phyloP scores from a whole-genome alignment of 2,888 invertebrate genomes.

The Teinopalpus imperialis region DNA sequence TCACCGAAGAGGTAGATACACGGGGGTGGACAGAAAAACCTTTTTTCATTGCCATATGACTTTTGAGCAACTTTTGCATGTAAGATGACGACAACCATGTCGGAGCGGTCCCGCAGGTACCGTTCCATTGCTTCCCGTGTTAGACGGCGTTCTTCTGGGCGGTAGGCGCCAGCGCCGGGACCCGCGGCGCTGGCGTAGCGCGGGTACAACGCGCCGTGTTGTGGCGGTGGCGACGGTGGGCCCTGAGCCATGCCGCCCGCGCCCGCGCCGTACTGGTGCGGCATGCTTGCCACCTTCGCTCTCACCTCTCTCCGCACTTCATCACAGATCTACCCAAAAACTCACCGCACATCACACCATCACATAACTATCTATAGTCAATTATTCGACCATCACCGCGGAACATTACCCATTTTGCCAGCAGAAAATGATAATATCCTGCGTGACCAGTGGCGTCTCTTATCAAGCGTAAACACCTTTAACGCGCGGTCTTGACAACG shows the following conservation, averaged over 20 bases:
- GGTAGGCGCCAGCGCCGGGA: slow-evolving; percentile 83
- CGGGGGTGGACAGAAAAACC: slow-evolving; percentile 99
- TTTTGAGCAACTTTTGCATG: slow-evolving; percentile 99
- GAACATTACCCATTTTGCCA: slow-evolving; percentile 34
- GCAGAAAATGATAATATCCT: slow-evolving; percentile 24
- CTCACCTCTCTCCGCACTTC: slow-evolving; percentile 62
- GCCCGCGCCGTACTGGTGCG: slow-evolving; percentile 90
- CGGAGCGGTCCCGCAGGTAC: slow-evolving; percentile 95
- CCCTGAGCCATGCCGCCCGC: slow-evolving; percentile 87
- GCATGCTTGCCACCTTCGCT: slow-evolving; percentile 84
- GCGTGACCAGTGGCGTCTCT: slow-evolving; percentile 40
- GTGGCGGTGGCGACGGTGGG: slow-evolving; percentile 86
- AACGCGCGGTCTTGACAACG: slow-evolving; percentile 27
- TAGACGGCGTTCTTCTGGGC: slow-evolving; percentile 90
- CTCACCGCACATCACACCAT: slow-evolving; percentile 36
- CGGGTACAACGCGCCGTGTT: slow-evolving; percentile 82
- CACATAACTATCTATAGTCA: slow-evolving; percentile 41
- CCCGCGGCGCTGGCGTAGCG: slow-evolving; percentile 83
- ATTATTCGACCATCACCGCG: slow-evolving; percentile 28
- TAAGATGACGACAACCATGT: slow-evolving; percentile 97
- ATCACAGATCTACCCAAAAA: slow-evolving; percentile 41
- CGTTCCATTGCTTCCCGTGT: slow-evolving; percentile 97
- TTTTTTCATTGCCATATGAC: slow-evolving; percentile 99
- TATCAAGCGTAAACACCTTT: slow-evolving; percentile 30
- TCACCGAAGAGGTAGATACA: slow-evolving; percentile 99